Evolutionary conservation across 1,140 invertebrate genomes (phyloP).

Genomic region (Oreohelix idahoensis): DNA sequence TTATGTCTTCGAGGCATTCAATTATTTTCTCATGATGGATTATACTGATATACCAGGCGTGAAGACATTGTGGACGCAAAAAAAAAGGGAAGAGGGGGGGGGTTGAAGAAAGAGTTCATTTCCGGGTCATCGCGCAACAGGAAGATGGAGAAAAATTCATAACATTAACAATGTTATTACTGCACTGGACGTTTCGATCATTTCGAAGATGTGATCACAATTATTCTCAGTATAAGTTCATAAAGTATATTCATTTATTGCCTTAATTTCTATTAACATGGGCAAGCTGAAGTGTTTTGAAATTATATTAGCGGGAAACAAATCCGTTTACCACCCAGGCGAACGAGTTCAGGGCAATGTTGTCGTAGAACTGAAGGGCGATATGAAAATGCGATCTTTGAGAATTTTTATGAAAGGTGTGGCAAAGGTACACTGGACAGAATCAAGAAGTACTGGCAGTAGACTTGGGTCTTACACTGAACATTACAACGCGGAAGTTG

Average conservation of each 20-base stretch:
- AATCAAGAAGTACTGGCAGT: slow-evolving; percentile 74
- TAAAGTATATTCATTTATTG: no score
- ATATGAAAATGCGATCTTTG: slow-evolving; percentile 74
- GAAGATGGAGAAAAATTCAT: slow-evolving; percentile 47
- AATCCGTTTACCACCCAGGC: slow-evolving; percentile 74
- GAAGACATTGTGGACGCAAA: no score
- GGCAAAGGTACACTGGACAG: slow-evolving; percentile 76
- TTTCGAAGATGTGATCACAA: slow-evolving; percentile 15
- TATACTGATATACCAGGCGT: no score
- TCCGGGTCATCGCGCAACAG: slow-evolving; percentile 27
- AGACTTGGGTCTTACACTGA: slow-evolving; percentile 75
- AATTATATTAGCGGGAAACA: slow-evolving; percentile 72
- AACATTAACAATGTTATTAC: slow-evolving; percentile 42
- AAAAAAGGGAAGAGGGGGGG: no score
- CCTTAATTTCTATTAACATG: slow-evolving; percentile 63
- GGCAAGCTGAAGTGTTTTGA: slow-evolving; percentile 75
- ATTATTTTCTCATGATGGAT: no score
- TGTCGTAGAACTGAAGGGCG: slow-evolving; percentile 74
- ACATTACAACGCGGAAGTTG: slow-evolving; percentile 75
- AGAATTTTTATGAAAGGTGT: slow-evolving; percentile 74
- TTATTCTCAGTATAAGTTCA: neutral
- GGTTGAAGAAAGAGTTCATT: neutral
- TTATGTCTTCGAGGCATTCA: no score
- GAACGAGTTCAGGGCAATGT: slow-evolving; percentile 73
- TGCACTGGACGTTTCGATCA: slow-evolving; percentile 15